A percentile compares a stretch with the other conserved stretches of the same genome.
Conservation (phyloP, 2,888 invertebrate genomes). For the Macaria liturata region DNA sequence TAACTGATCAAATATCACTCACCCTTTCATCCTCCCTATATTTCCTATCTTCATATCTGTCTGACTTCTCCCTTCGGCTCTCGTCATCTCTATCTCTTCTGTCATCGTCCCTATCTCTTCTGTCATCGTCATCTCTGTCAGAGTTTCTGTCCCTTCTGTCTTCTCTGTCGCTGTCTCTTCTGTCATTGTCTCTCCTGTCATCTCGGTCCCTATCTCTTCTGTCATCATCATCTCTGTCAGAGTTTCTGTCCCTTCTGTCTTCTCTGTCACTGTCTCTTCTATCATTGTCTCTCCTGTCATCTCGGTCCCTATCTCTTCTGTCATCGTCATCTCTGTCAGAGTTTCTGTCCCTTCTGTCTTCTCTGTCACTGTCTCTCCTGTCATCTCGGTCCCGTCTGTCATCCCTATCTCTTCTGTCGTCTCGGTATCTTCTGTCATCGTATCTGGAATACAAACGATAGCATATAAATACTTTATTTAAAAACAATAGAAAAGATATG, state of each 20-base stretch:
- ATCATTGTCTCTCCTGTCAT: neutral
- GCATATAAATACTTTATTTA: too few species aligned
- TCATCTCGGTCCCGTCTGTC: conserved; percentile 1
- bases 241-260: neutral
- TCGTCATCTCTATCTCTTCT: conserved; percentile 8
- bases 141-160: neutral
- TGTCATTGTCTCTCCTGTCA: neutral
- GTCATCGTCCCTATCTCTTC: neutral
- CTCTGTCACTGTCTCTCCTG: neutral
- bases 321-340: neutral
- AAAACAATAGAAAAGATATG: too few species aligned
- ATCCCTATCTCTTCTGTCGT: neutral
- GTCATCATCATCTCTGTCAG: neutral
- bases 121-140: conserved; percentile 5
- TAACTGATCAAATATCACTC: too few species aligned
- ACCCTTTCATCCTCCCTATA: conserved; percentile 9
- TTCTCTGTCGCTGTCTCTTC: neutral
- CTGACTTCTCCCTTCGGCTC: conserved; percentile 1
- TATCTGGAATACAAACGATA: too few species aligned
- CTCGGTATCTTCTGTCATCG: neutral
- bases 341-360: neutral
- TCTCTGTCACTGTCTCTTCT: neutral
- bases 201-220: neutral
- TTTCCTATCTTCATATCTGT: neutral
- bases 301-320: neutral